Conservation (phyloP, 2,888 invertebrate species). For the Pogonocherus hispidulus region DNA sequence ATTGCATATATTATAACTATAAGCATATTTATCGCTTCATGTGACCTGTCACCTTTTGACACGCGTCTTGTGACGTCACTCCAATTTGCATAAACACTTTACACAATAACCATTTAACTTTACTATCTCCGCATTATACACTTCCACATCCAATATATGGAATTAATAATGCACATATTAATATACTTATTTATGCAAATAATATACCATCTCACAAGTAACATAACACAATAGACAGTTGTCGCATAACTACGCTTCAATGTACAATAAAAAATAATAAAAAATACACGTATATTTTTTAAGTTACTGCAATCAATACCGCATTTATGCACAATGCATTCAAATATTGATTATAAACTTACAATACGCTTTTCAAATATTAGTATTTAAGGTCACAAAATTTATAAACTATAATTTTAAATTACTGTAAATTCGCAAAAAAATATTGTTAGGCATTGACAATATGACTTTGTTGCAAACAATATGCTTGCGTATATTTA, state of each 20-base stretch:
- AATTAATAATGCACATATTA: constrained; percentile 31
- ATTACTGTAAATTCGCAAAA: no score
- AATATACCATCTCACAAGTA: constrained; percentile 1
- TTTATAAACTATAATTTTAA: no score
- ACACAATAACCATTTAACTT: constrained; percentile 31
- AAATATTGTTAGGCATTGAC: no score
- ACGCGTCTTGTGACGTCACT: constrained; percentile 51
- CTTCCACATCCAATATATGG: constrained; percentile 21
- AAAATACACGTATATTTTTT: not conserved
- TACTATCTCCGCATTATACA: constrained; percentile 24
- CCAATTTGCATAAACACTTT: constrained; percentile 48
- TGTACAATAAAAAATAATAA: constrained; percentile 20
- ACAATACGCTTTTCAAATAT: not conserved
- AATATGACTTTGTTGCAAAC: no score
- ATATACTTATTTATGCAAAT: constrained; percentile 29
- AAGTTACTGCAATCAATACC: not conserved
- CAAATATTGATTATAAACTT: not conserved
- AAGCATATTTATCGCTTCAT: constrained; percentile 49
- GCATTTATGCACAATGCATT: not conserved
- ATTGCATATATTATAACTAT: constrained; percentile 47
- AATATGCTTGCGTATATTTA: no score
- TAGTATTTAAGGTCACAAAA: no score
- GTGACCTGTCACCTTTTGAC: constrained; percentile 55
- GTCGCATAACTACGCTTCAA: constrained; percentile 7
- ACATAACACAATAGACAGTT: constrained; percentile 16